A percentile compares a stretch with the other conserved stretches of the same genome.
Evolutionary conservation across 1,140 invertebrate genomes (phyloP).

Genomic region (Ips typographus): DNA sequence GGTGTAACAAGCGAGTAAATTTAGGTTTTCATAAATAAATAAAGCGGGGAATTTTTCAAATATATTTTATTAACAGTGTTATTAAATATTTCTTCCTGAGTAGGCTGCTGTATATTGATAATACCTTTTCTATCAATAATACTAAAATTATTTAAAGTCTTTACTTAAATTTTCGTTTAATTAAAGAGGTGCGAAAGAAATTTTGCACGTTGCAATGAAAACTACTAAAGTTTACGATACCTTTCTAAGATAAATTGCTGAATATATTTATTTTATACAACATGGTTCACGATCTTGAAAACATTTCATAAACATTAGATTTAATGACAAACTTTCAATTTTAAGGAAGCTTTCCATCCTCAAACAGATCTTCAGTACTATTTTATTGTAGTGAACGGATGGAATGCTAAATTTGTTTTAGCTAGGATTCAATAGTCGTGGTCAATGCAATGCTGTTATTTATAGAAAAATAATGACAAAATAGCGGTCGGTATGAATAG

Average conservation of each 20-base stretch:
- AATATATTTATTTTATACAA: constrained; percentile 24
- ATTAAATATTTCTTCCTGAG: constrained; percentile 11
- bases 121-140: constrained; percentile 21
- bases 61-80: constrained; percentile 13
- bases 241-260: constrained; percentile 20
- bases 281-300: constrained; percentile 15
- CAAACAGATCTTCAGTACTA: too few relatives aligned
- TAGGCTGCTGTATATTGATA: constrained; percentile 2
- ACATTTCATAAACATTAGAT: background rate
- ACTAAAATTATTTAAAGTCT: constrained; percentile 21
- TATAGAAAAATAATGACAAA: constrained; percentile 32
- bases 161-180: constrained; percentile 20
- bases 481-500: constrained; percentile 26
- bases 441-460: constrained; percentile 28
- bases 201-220: constrained; percentile 26
- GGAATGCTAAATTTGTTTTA: constrained; percentile 7
- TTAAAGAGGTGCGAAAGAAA: constrained; percentile 27
- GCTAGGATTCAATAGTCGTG: constrained; percentile 20
- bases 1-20: background rate
- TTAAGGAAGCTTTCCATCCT: background rate
- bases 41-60: background rate
- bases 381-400: too few relatives aligned
- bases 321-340: background rate
- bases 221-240: constrained; percentile 18
- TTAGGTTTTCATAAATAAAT: background rate